Conservation (phyloP, 2,888 invertebrate species). For the Netelia inedita region DNA sequence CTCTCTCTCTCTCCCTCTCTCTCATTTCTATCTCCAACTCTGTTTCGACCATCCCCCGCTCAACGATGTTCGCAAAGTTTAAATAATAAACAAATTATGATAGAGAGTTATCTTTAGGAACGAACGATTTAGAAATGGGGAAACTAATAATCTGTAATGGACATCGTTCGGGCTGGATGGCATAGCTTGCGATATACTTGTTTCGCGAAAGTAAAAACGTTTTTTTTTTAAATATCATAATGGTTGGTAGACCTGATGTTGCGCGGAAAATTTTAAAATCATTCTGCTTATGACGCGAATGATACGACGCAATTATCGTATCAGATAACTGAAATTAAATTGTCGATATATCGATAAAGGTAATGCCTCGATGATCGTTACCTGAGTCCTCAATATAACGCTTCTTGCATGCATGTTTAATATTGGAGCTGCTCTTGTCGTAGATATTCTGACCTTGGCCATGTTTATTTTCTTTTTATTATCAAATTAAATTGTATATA, state of each 20-base stretch:
- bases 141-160: not conserved
- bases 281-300: not conserved
- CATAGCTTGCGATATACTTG: not conserved
- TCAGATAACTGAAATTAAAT: not conserved
- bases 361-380: constrained; percentile 40
- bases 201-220: not conserved
- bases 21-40: not conserved
- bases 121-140: not conserved
- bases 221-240: constrained; percentile 11
- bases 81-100: not conserved
- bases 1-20: not conserved
- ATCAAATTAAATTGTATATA: constrained; percentile 43
- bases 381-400: constrained; percentile 63
- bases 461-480: constrained; percentile 50
- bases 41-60: not conserved
- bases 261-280: constrained; percentile 37
- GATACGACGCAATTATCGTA: not conserved
- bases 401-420: constrained; percentile 63
- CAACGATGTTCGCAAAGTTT: not conserved
- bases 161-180: not conserved
- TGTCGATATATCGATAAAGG: not conserved
- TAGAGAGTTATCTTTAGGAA: not conserved
- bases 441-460: constrained; percentile 68
- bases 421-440: constrained; percentile 54
- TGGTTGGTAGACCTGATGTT: constrained; percentile 9